Percentiles rank a stretch among this genome's conserved stretches.
phyloP scores from a whole-genome alignment of 1,140 invertebrate species.

The Cydia amplana region DNA sequence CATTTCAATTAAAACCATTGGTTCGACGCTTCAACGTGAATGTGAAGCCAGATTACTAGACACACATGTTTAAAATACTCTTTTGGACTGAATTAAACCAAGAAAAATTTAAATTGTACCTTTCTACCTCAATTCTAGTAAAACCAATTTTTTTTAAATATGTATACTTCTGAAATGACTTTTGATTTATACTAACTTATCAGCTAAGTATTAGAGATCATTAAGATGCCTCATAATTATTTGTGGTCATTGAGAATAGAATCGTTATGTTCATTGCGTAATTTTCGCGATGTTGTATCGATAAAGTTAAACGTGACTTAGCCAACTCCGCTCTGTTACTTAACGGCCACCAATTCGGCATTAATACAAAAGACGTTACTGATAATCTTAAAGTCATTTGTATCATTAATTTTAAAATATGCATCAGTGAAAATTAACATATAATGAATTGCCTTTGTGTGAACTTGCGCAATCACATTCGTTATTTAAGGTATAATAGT shows the following conservation, averaged over 20 bases:
- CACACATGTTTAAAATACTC: too few relatives aligned
- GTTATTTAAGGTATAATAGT: slow-evolving; percentile 18
- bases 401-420: slow-evolving; percentile 71
- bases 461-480: slow-evolving; percentile 52
- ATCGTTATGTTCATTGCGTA: slow-evolving; percentile 36
- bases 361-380: slow-evolving; percentile 66
- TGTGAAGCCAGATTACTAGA: too few relatives aligned
- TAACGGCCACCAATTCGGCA: slow-evolving; percentile 54
- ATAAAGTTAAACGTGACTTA: slow-evolving; percentile 70
- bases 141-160: too few relatives aligned
- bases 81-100: too few relatives aligned
- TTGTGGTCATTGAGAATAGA: neutral
- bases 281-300: slow-evolving; percentile 55
- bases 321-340: slow-evolving; percentile 58
- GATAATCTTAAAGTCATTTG: slow-evolving; percentile 60
- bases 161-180: too few relatives aligned
- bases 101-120: too few relatives aligned
- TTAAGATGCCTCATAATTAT: neutral
- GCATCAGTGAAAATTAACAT: slow-evolving; percentile 63
- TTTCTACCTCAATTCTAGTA: too few relatives aligned
- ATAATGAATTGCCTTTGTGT: slow-evolving; percentile 61
- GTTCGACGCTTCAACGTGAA: too few relatives aligned
- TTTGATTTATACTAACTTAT: too few relatives aligned
- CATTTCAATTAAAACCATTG: too few relatives aligned
- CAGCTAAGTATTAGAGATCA: too few relatives aligned